Conservation (phyloP, 1,140 invertebrate genomes). For the Hycleus cichorii region DNA sequence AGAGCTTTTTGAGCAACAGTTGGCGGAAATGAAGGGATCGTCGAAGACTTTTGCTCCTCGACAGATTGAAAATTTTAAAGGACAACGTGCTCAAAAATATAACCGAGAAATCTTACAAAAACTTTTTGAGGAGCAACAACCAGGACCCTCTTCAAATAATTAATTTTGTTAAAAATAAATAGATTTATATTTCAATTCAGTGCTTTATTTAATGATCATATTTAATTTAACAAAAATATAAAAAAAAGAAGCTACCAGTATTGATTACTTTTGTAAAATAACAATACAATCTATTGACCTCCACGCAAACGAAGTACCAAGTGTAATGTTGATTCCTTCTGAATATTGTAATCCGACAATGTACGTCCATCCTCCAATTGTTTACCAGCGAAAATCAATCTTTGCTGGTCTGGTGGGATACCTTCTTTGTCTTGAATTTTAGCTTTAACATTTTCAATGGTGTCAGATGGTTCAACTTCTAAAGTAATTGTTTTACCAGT, state of each 20-base stretch:
- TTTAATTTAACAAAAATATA: too few relatives aligned
- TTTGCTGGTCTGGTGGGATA: slow-evolving; percentile 36
- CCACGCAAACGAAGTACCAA: slow-evolving; percentile 59
- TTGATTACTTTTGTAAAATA: too few relatives aligned
- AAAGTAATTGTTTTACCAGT: too few relatives aligned
- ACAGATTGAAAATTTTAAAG: slow-evolving; percentile 21
- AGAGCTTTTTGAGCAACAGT: slow-evolving; percentile 20
- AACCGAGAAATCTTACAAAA: slow-evolving; percentile 21
- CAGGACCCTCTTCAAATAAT: not conserved
- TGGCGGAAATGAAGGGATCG: slow-evolving; percentile 7
- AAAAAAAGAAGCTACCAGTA: too few relatives aligned
- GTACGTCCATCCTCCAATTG: slow-evolving; percentile 62
- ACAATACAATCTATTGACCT: slow-evolving; percentile 41
- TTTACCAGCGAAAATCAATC: slow-evolving; percentile 64
- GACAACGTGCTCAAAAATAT: slow-evolving; percentile 22
- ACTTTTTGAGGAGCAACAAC: not conserved
- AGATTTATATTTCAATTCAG: too few relatives aligned
- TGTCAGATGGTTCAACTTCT: too few relatives aligned
- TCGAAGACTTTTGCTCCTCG: not conserved
- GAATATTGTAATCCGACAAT: slow-evolving; percentile 59
- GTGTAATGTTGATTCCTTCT: slow-evolving; percentile 70
- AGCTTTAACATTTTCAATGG: too few relatives aligned
- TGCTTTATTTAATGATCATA: too few relatives aligned
- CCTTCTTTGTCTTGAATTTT: too few relatives aligned
- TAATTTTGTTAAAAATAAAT: too few relatives aligned